Conservation (phyloP, 2,113 vertebrate genomes). For the Atlantisia rogersi region DNA sequence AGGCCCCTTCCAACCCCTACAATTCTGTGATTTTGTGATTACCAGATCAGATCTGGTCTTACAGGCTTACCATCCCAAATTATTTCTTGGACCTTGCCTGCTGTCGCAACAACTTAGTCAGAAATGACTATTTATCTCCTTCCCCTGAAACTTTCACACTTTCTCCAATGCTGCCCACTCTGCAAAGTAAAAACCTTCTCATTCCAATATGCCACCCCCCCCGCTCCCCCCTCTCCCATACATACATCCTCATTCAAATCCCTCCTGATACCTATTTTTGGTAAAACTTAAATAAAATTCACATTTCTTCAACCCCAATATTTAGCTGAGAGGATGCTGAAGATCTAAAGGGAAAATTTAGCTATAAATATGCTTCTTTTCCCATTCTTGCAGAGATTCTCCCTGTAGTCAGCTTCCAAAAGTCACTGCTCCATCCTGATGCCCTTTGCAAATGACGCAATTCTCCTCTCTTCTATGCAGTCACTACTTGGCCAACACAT, state of each 20-base stretch:
- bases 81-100: constrained; percentile 20
- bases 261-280: not conserved
- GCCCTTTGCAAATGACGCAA: not conserved
- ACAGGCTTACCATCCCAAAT: not conserved
- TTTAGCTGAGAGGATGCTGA: not conserved
- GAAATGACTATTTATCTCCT: constrained; percentile 30
- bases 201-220: constrained; percentile 12
- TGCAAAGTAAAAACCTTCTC: constrained; percentile 1
- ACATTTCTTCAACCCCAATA: not conserved
- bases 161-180: constrained; percentile 46
- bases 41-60: not conserved
- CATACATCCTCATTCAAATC: not conserved
- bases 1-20: too few relatives aligned
- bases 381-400: not conserved
- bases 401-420: not conserved
- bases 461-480: not conserved
- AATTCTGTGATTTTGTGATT: too few relatives aligned
- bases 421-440: not conserved
- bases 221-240: not conserved
- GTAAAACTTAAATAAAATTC: not conserved
- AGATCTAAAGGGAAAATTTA: not conserved
- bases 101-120: constrained; percentile 49
- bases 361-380: not conserved
- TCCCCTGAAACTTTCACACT: constrained; percentile 37
- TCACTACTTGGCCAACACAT: not conserved